Evolutionary conservation across 1,140 invertebrate species (phyloP).

Genomic region (Bombus waltoni): DNA sequence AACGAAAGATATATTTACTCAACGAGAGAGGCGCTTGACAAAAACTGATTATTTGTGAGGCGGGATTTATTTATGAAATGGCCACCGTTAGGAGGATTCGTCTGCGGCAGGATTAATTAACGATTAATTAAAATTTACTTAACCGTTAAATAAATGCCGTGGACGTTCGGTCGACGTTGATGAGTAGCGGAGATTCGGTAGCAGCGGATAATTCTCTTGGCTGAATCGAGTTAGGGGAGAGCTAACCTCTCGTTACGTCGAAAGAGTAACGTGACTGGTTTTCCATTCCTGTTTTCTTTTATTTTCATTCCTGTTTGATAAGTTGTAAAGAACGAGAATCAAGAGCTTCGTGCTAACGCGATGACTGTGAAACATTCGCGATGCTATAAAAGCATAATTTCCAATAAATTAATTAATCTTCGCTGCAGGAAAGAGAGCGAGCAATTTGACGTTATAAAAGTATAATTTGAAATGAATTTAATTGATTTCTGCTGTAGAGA

Average conservation of each 20-base stretch:
- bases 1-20: not conserved
- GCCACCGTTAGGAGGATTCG: not conserved
- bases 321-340: too few relatives aligned
- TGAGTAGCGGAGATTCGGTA: not conserved
- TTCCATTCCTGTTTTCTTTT: not conserved
- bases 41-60: not conserved
- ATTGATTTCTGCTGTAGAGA: too few relatives aligned
- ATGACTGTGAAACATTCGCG: not conserved
- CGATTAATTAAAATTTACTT: constrained; percentile 51
- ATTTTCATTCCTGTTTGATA: not conserved
- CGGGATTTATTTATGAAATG: constrained; percentile 17
- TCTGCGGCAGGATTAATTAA: constrained; percentile 20
- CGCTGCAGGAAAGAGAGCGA: too few relatives aligned
- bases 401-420: not conserved
- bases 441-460: too few relatives aligned
- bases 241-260: not conserved
- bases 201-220: not conserved
- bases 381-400: not conserved
- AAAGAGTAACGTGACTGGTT: not conserved
- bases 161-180: not conserved
- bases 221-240: not conserved
- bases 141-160: constrained; percentile 35
- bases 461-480: not conserved
- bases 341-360: too few relatives aligned
- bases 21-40: not conserved